These are phyloP conservation scores for Eupeodes latifasciatus DNA, from an alignment of 2,888 invertebrate genomes.

Conservation along the genomic window DNA sequence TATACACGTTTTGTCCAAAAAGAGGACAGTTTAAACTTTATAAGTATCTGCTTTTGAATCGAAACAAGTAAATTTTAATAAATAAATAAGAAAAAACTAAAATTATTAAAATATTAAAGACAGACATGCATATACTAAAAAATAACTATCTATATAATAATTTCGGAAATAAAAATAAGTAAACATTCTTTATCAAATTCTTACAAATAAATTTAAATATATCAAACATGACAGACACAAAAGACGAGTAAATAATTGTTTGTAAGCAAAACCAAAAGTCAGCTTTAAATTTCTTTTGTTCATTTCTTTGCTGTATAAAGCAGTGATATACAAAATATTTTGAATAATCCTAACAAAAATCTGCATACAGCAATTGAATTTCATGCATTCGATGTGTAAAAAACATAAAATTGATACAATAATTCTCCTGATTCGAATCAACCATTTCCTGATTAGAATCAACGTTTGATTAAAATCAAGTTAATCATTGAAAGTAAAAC, in stretches of 20 bases:
- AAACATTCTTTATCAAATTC: not conserved
- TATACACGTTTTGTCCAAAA: too few relatives aligned
- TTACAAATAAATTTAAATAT: slow-evolving; percentile 43
- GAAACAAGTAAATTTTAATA: too few relatives aligned
- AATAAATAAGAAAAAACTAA: not conserved
- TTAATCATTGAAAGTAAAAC: too few relatives aligned
- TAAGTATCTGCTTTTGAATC: too few relatives aligned
- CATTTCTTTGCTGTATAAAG: slow-evolving; percentile 39
- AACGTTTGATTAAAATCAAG: too few relatives aligned
- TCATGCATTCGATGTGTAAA: not conserved
- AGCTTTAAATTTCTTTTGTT: slow-evolving; percentile 49
- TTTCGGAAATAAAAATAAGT: slow-evolving; percentile 25
- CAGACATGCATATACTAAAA: not conserved
- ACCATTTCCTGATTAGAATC: too few relatives aligned
- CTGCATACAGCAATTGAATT: not conserved
- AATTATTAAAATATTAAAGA: not conserved
- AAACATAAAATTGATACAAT: too few relatives aligned
- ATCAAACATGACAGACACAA: slow-evolving; percentile 40
- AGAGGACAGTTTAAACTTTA: too few relatives aligned
- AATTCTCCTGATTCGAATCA: too few relatives aligned
- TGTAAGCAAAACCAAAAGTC: slow-evolving; percentile 41
- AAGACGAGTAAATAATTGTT: slow-evolving; percentile 28
- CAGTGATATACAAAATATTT: slow-evolving; percentile 33
- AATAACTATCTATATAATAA: not conserved
- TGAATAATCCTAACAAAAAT: slow-evolving; percentile 2